phyloP scores from a whole-genome alignment of 2,113 vertebrate species.

The Canis aureus region DNA sequence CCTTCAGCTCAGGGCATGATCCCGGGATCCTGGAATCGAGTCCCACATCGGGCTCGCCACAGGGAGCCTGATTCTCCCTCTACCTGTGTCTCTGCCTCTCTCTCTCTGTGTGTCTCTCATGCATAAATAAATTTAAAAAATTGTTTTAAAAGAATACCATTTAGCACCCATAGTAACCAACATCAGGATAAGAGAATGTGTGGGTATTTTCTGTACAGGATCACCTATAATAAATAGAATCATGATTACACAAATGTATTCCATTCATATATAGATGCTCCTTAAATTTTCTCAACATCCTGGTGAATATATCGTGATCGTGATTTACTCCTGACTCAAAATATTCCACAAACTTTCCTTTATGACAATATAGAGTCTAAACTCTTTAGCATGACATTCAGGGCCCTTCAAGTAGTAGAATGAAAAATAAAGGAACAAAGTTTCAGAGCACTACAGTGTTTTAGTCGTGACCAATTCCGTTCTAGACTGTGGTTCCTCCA shows the following conservation, averaged over 20 bases:
- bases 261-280: not conserved
- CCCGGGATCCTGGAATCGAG: too few relatives aligned
- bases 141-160: too few relatives aligned
- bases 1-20: too few relatives aligned
- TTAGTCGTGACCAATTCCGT: not conserved
- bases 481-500: not conserved
- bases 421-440: conserved; percentile 13
- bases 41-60: too few relatives aligned
- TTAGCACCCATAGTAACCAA: not conserved
- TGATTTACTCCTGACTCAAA: not conserved
- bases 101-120: too few relatives aligned
- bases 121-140: too few relatives aligned
- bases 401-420: not conserved
- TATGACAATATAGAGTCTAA: not conserved
- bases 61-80: too few relatives aligned
- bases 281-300: conserved; percentile 30
- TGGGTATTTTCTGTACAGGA: not conserved
- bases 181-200: not conserved
- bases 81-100: too few relatives aligned
- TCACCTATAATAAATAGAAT: not conserved
- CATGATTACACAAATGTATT: not conserved
- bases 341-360: not conserved
- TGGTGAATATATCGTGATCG: not conserved
- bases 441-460: not conserved
- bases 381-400: not conserved